Evolutionary conservation across 2,797 vertebrate genomes (phyloP), one percentile per base, ranked within the genome.

Genomic region (Galaxias olidus): DNA sequence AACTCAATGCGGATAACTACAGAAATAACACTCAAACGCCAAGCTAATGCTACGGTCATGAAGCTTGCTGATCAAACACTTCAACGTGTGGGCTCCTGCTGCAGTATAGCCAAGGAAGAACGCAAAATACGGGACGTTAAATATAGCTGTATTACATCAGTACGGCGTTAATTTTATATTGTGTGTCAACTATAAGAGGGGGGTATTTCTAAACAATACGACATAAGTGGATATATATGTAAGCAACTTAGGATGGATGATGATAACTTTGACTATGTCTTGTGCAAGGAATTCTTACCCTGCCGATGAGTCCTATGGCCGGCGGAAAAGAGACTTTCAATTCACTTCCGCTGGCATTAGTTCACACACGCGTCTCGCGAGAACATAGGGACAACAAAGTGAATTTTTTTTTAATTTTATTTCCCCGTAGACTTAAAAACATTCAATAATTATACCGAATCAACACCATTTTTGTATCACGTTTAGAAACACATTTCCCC

Each of bases 261-360:
- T 1, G 89, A 85, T 86, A 71, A 83, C 55, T 66, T 81, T 61
- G 12, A 20, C 71, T 60, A 82, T 70, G 68, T 52, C 15, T 0
- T 51, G 30, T 5, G 55, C 60, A 45, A 8, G 10, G 68, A 53
- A 51, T 44, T 78, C 93, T 94, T 92, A 94, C 93, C 95, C 90
- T 90, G 79, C 90, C 88, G 86, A 87, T 72, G 73, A 74, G 86
- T 90, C 90, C 86, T 89, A 89, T 91, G 86, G 87, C 89, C 92
- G 80, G 90, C 94, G 92, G 93, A 95, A 95, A 96, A 92, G 87
- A 96, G 94, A 73, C 77, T 14, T 0, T 0, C 0, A 0, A 0
- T 0, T 0, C 72, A 67, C 91, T 94, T 95, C 95, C 94, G 93
- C 82, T 82, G 74, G 78, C 83, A 80, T 88, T 90, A 88, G 88